Percentiles rank a stretch among this genome's conserved stretches.
Conservation (phyloP, 2,888 invertebrate genomes). For the Drosophila histrio region DNA sequence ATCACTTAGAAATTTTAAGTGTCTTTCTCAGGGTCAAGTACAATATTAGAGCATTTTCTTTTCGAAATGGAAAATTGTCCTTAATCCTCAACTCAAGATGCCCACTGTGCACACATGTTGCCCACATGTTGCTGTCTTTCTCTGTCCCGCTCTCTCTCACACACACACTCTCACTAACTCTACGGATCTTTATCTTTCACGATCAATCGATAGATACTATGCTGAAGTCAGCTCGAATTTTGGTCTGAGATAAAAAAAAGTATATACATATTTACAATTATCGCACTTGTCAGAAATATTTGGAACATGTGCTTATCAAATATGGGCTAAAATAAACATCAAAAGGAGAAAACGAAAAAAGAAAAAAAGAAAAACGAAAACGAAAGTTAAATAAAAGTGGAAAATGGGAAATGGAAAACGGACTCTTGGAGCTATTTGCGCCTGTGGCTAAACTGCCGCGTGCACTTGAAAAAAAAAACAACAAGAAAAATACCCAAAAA, state of each 20-base stretch:
- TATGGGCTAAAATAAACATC: constrained; percentile 37
- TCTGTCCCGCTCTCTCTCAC: not conserved
- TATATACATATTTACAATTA: constrained; percentile 33
- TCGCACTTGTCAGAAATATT: constrained; percentile 49
- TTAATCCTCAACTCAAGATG: not conserved
- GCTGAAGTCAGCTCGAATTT: constrained; percentile 17
- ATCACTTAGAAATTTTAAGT: not conserved
- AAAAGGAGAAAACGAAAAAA: constrained; percentile 9
- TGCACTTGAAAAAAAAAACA: constrained; percentile 55
- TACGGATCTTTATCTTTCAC: too few relatives aligned
- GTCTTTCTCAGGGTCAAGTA: not conserved
- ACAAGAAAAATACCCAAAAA: constrained; percentile 9
- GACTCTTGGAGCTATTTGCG: constrained; percentile 32
- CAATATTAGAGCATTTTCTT: not conserved
- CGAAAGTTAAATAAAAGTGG: constrained; percentile 15
- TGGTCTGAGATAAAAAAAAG: constrained; percentile 4
- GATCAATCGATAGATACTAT: constrained; percentile 16
- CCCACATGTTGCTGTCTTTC: constrained; percentile 7
- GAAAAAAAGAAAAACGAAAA: constrained; percentile 8
- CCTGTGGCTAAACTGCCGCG: constrained; percentile 37
- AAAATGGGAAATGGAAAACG: constrained; percentile 13
- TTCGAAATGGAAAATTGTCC: not conserved
- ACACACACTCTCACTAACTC: not conserved
- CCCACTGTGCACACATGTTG: constrained; percentile 12
- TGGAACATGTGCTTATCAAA: constrained; percentile 62